Evolutionary conservation across 2,797 vertebrate genomes (phyloP), one percentile per base, ranked within the genome.

Genomic region (Etheostoma perlongum): DNA sequence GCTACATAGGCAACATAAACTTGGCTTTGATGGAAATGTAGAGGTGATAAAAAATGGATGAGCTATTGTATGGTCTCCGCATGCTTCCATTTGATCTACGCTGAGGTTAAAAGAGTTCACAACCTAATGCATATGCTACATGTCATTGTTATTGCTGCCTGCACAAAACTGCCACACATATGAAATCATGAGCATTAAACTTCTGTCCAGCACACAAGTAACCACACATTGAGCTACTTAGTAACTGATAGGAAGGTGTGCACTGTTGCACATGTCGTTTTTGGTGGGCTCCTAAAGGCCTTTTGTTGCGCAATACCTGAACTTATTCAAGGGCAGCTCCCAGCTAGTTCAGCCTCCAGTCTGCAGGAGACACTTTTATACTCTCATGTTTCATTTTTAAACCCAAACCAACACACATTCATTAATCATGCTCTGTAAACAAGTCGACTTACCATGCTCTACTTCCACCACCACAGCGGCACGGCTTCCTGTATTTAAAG

Each of bases 21-120:
- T 33, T 49, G 59, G 65, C 84, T 81, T 77, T 65, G 55, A 68
- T 49, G 78, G 77, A 83, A 82, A 80, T 19, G 70, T 33, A 55
- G 76, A 67, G 51, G 54, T 46, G 51, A 85, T 91, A 74, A 89
- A 91, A 83, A 76, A 89, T 91, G 65, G 57, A 93, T 85, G 75
- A 88, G 78, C 74, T 66, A 44, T 76, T 77, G 46, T 27, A 14
- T 57, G 36, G 61, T 42, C 40, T 23, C 42, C 33, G 60, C 49
- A 78, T 23, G 42, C 36, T 61, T 72, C 73, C 21, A 62, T 74
- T 72, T 75, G 68, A 14, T 71, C 47, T 19, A 30, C 46, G 18
- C 65, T 6, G 12, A 53, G 30, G 11, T 6, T 19, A 14, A n/a
- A 49, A 16, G 36, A 21, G 25, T 69, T 76, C 57, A 66, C 53